These are phyloP conservation scores for Cryptoblepharus egeriae DNA, from an alignment of 2,797 vertebrate genomes.

Conservation along the genomic window DNA sequence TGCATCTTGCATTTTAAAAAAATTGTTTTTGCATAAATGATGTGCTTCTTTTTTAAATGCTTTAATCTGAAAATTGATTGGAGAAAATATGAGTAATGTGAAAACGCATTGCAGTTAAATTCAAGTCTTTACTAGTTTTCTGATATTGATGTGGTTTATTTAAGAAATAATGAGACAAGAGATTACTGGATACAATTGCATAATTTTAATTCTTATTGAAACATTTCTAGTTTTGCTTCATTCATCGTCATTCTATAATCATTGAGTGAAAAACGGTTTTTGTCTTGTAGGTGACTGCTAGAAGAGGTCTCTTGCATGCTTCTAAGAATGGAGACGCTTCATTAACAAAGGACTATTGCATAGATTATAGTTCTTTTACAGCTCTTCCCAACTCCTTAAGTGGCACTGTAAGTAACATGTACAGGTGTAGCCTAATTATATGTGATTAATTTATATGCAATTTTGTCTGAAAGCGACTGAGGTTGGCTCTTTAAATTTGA, in stretches of 20 bases:
- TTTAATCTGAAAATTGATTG: too few species aligned
- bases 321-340: constrained; percentile 63
- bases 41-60: too few species aligned
- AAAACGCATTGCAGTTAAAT: neutral
- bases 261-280: constrained; percentile 9
- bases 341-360: neutral
- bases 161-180: neutral
- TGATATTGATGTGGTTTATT: neutral
- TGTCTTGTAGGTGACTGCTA: constrained; percentile 80
- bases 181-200: neutral
- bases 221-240: neutral
- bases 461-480: too few species aligned
- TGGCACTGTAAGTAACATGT: neutral
- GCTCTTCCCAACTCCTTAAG: neutral
- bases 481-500: too few species aligned
- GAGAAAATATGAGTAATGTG: neutral
- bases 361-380: neutral
- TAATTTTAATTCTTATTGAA: neutral
- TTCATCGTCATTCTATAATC: neutral
- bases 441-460: too few species aligned
- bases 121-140: neutral
- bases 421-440: too few species aligned
- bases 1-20: too few species aligned
- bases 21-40: too few species aligned
- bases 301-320: constrained; percentile 86